These are phyloP conservation scores for Epirrhoe alternata DNA, from an alignment of 2,888 invertebrate genomes.

Conservation along the genomic window DNA sequence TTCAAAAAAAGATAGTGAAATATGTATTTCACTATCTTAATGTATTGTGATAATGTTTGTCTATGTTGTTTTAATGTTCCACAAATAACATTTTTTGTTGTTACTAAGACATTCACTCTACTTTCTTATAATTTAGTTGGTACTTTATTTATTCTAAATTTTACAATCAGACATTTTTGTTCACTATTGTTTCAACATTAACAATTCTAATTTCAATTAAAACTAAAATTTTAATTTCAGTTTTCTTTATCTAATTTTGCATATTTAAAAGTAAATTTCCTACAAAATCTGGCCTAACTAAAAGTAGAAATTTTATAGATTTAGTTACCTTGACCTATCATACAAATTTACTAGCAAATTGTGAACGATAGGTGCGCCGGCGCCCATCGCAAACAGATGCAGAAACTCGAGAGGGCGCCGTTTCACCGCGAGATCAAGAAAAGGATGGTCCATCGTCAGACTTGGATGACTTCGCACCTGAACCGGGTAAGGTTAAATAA, in stretches of 20 bases:
- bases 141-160: constrained; percentile 4
- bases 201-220: background rate
- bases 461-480: constrained; percentile 63
- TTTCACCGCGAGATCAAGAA: constrained; percentile 51
- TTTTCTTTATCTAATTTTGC: background rate
- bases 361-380: constrained; percentile 21
- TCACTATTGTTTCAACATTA: background rate
- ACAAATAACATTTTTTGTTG: constrained; percentile 17
- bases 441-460: constrained; percentile 58
- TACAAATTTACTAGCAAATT: background rate
- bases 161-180: background rate
- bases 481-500: constrained; percentile 56
- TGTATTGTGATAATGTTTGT: constrained; percentile 7
- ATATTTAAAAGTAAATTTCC: background rate
- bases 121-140: background rate
- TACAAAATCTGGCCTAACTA: background rate
- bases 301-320: background rate
- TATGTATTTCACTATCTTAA: constrained; percentile 1
- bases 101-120: constrained; percentile 8
- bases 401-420: constrained; percentile 47
- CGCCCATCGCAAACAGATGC: constrained; percentile 44
- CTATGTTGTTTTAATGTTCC: constrained; percentile 18
- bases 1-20: too few relatives aligned
- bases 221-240: background rate
- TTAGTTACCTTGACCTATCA: background rate